These are phyloP conservation scores for Zosterops japonicus DNA, from an alignment of 2,113 vertebrate genomes.

Conservation along the genomic window DNA sequence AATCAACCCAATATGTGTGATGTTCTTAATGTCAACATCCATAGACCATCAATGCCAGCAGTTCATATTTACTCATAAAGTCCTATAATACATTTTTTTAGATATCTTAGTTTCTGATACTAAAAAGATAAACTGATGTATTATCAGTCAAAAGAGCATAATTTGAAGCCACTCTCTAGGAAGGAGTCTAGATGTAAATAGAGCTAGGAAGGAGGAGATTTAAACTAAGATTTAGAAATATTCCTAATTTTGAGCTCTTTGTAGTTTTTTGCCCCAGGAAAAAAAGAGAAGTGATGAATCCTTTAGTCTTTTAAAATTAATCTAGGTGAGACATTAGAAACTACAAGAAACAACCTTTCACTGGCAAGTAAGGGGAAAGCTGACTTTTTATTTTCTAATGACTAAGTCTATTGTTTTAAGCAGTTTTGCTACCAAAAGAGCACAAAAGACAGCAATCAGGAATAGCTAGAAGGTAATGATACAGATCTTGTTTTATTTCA, in stretches of 20 bases:
- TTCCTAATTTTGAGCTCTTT: neutral
- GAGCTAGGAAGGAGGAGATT: neutral
- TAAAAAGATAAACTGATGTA: neutral
- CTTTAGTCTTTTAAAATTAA: neutral
- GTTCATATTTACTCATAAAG: neutral
- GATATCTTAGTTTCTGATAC: neutral
- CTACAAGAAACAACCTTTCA: slow-evolving; percentile 23
- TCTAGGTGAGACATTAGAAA: neutral
- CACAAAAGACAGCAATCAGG: neutral
- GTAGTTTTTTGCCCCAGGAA: neutral
- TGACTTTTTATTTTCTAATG: slow-evolving; percentile 27
- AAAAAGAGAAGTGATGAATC: neutral
- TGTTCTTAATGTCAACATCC: neutral
- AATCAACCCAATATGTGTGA: neutral
- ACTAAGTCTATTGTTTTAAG: slow-evolving; percentile 11
- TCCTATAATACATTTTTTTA: neutral
- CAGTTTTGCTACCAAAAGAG: neutral
- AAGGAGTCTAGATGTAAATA: neutral
- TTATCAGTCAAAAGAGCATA: neutral
- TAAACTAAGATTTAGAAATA: neutral
- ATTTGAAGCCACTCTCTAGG: neutral
- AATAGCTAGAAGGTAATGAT: neutral
- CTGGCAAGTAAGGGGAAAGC: slow-evolving; percentile 6
- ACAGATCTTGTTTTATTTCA: neutral
- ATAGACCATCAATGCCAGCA: neutral